These are phyloP conservation scores for Apogon talboti DNA, from an alignment of 2,797 vertebrate species.

Conservation along the genomic window DNA sequence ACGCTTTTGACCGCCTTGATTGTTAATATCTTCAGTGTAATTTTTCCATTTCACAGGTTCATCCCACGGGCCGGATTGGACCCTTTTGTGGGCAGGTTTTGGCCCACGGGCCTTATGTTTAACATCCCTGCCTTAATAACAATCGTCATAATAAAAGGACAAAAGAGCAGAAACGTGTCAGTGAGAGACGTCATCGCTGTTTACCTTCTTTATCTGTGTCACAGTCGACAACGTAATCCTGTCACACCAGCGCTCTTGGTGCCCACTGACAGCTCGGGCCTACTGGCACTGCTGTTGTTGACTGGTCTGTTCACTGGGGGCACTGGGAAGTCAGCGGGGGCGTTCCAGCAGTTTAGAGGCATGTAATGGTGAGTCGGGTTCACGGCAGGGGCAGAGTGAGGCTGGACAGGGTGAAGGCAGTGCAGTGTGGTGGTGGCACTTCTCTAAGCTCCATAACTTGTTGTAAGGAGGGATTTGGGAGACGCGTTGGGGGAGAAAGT, in stretches of 20 bases:
- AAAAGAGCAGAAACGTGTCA: background rate
- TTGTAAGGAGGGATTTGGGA: background rate
- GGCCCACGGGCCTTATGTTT: too few relatives aligned
- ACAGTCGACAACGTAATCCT: slow-evolving; percentile 7
- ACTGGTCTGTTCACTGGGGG: slow-evolving; percentile 5
- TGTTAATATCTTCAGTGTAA: too few relatives aligned
- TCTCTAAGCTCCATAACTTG: slow-evolving; percentile 8
- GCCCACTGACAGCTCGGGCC: slow-evolving; percentile 19
- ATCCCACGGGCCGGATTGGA: too few relatives aligned
- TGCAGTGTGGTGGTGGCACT: slow-evolving; percentile 2
- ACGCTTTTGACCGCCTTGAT: too few relatives aligned
- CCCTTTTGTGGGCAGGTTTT: too few relatives aligned
- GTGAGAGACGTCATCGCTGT: slow-evolving; percentile 22
- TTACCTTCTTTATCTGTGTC: slow-evolving; percentile 12
- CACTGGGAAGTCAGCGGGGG: background rate
- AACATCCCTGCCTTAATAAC: too few relatives aligned
- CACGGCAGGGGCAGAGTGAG: slow-evolving; percentile 6
- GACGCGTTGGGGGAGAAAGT: slow-evolving; percentile 2
- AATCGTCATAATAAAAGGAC: background rate
- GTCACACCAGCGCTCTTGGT: slow-evolving; percentile 13
- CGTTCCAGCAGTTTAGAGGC: slow-evolving; percentile 4
- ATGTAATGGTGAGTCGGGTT: slow-evolving; percentile 9
- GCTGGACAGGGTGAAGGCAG: slow-evolving; percentile 13
- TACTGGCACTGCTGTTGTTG: slow-evolving; percentile 20
- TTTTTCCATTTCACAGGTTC: too few relatives aligned